These are phyloP conservation scores for Urophycis tenuis DNA, from an alignment of 2,797 vertebrate species.

Conservation along the genomic window DNA sequence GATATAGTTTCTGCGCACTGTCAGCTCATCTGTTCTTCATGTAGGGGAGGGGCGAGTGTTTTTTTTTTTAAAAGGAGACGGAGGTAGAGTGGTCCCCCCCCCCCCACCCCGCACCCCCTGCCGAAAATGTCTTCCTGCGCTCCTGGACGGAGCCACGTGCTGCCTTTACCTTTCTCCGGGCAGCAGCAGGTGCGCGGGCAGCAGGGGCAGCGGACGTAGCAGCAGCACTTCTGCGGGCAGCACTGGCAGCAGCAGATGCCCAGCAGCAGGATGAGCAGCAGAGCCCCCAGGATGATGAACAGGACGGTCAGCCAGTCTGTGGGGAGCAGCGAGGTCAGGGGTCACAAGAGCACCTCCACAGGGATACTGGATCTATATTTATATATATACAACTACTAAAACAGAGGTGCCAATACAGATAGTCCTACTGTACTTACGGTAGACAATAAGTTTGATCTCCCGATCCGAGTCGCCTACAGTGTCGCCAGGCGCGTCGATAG, in stretches of 20 bases:
- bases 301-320: conserved; percentile 93
- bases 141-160: background rate
- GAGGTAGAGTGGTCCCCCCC: too few species aligned
- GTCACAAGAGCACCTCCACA: conserved; percentile 22
- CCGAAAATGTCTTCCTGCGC: too few species aligned
- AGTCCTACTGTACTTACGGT: conserved; percentile 71
- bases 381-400: background rate
- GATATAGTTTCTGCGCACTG: too few species aligned
- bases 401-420: background rate
- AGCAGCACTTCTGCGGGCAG: conserved; percentile 94
- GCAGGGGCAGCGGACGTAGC: conserved; percentile 90
- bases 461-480: conserved; percentile 83
- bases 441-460: conserved; percentile 87
- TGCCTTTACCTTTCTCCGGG: conserved; percentile 68
- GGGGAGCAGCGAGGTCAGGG: background rate
- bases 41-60: too few species aligned
- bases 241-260: conserved; percentile 96
- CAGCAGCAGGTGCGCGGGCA: conserved; percentile 92
- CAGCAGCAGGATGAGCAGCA: conserved; percentile 80
- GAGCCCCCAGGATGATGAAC: conserved; percentile 78
- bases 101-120: too few species aligned
- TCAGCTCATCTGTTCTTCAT: too few species aligned
- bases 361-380: too few species aligned
- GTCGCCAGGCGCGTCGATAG: conserved; percentile 84
- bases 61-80: too few species aligned